Base-by-base conservation (phyloP, 2,113 vertebrate species). In the Oryzias melastigma region DNA sequence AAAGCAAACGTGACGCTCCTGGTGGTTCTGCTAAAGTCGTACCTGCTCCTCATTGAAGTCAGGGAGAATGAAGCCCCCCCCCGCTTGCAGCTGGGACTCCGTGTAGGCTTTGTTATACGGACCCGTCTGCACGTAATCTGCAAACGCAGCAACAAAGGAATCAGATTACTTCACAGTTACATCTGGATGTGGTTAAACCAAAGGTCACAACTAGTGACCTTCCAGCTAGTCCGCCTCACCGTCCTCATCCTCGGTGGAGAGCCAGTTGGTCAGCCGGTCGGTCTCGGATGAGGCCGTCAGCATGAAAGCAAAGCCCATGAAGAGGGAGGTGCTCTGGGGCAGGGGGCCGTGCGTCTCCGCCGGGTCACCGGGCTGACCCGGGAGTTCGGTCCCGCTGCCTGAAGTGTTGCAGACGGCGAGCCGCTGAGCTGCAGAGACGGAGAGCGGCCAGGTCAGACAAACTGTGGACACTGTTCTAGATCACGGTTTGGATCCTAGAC, bases 41-140 rank as follows among this genome's bases (percentile, higher is more conserved):
- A 96, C 97, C 93, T 98, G 96, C 47, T 95, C 94, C 85, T 98
- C 95, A 69, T 96, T 98, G 89, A 98, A 98, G 81, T 98, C 94
- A 12, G 93, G 92, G 27, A 98, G 91, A 71, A 99, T 89, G 74
- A 96, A 95, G 63, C 96, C 97, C 73, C 95, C 96, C 42, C 96
- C 97, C 3, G 93, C 92, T 78, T 92, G 91, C 72, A 99, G 91
- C 87, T 98, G 97, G 14, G 86, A 90, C 75, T 94, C 92, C 6
- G 93, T 93, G 82, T 96, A 96, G 4, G 73, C 73, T 73, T 94
- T 94, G 88, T 98, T 93, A 52, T 94, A 99, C 0, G 95, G 95
- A 50, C 94, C 88, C 0, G 91, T 91, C 78, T 93, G 91, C 75
- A 93, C 89, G 65, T 91, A 91, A 70, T 97, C 96, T 98, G 78